phyloP scores from a whole-genome alignment of 92 coral and sea anemone genomes.

The Paragorgia papillata region DNA sequence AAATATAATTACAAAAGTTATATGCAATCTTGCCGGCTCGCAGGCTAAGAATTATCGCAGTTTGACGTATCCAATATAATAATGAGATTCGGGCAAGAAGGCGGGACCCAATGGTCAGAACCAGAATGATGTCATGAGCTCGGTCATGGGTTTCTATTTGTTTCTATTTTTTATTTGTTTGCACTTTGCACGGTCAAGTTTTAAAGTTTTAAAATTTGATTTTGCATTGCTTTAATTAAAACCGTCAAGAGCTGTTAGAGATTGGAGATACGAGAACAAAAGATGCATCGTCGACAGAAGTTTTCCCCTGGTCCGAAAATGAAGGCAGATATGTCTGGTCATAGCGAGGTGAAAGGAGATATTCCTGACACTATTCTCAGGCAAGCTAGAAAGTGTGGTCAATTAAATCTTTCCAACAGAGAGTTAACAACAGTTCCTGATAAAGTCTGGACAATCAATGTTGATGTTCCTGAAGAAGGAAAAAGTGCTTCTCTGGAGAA shows the following conservation, averaged over 20 bases:
- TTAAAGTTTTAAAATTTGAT: too few species aligned
- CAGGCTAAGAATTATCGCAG: too few species aligned
- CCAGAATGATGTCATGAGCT: neutral
- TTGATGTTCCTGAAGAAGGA: constrained; percentile 84
- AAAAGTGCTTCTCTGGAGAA: constrained; percentile 77
- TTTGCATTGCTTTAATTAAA: too few species aligned
- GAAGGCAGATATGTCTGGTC: neutral
- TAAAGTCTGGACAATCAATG: constrained; percentile 90
- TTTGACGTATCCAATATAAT: neutral
- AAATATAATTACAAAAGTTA: too few species aligned
- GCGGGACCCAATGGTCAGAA: neutral
- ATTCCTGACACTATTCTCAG: constrained; percentile 82
- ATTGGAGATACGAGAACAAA: neutral
- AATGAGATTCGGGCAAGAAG: neutral
- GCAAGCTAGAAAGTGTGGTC: constrained; percentile 93
- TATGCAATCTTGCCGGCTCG: too few species aligned
- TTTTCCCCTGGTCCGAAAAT: neutral
- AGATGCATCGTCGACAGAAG: constrained; percentile 25
- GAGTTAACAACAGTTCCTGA: constrained; percentile 73
- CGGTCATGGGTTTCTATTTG: too few species aligned
- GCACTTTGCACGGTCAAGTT: neutral
- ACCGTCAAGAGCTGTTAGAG: neutral
- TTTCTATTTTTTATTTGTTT: neutral
- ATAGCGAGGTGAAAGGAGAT: constrained; percentile 20
- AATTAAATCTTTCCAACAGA: constrained; percentile 84